Conservation (phyloP, 2,797 vertebrate genomes). For the Notolabrus celidotus region DNA sequence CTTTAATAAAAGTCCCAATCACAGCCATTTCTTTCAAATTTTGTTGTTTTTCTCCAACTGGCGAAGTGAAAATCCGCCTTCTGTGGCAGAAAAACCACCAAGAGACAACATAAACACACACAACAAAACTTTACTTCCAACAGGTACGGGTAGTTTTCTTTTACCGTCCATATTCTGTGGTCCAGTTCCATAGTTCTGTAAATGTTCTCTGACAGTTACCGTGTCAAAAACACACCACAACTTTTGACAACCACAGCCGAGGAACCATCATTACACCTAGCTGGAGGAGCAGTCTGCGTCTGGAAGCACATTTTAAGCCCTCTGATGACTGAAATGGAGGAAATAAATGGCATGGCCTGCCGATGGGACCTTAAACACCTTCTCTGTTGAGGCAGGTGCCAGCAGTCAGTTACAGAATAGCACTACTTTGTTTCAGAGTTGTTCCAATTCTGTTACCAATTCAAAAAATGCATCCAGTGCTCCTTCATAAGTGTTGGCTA, state of each 20-base stretch:
- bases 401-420: too few species aligned
- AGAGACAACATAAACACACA: too few species aligned
- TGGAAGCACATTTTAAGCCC: conserved; percentile 36
- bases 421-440: too few species aligned
- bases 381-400: too few species aligned
- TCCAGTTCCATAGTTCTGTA: too few species aligned
- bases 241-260: conserved; percentile 23
- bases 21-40: conserved; percentile 29
- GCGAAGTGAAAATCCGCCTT: conserved; percentile 16
- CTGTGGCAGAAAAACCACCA: conserved; percentile 4
- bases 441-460: too few species aligned
- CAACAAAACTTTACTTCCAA: too few species aligned
- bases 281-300: conserved; percentile 31
- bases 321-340: conserved; percentile 46
- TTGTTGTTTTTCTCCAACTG: conserved; percentile 9
- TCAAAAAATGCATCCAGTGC: too few species aligned
- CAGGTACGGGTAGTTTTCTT: too few species aligned
- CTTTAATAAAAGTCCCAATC: conserved; percentile 16
- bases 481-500: too few species aligned
- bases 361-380: conserved; percentile 49
- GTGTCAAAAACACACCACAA: conserved; percentile 19
- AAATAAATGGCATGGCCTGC: conserved; percentile 55
- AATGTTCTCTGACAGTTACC: too few species aligned
- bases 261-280: conserved; percentile 45
- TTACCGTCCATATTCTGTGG: too few species aligned